Conservation (phyloP, 1,140 invertebrate genomes). For the Ylistrum balloti region DNA sequence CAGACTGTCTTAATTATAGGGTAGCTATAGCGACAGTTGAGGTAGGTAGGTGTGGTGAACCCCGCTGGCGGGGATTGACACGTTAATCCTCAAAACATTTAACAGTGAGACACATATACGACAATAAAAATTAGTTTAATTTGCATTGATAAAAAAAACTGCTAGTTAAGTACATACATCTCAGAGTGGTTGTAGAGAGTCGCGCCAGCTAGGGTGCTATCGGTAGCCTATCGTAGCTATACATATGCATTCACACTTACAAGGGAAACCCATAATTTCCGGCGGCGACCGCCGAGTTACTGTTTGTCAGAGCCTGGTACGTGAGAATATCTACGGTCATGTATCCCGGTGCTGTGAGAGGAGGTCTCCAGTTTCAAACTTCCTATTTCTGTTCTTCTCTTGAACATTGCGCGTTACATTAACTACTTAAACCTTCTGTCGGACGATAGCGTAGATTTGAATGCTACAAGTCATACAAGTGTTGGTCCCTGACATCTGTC, state of each 20-base stretch:
- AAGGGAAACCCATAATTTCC: constrained; percentile 25
- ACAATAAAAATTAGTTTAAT: neutral
- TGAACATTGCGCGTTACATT: constrained; percentile 3
- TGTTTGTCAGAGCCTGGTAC: neutral
- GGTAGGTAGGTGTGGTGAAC: neutral
- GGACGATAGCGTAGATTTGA: neutral
- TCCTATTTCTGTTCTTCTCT: constrained; percentile 11
- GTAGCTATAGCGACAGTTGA: neutral
- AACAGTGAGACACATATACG: constrained; percentile 1
- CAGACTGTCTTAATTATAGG: neutral
- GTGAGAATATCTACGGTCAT: constrained; percentile 18
- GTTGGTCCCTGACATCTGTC: neutral
- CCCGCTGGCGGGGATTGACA: neutral
- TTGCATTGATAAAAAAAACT: neutral
- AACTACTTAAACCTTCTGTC: neutral
- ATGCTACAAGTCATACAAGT: neutral
- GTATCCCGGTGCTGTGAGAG: constrained; percentile 30
- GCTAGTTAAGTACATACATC: neutral
- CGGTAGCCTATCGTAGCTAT: neutral
- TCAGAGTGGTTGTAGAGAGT: neutral
- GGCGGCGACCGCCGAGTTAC: neutral
- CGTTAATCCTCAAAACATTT: neutral
- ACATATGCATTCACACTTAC: constrained; percentile 22
- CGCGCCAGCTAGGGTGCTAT: neutral
- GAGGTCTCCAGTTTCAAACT: constrained; percentile 24